phyloP scores from a whole-genome alignment of 2,888 invertebrate genomes.

The Eristalis pertinax region DNA sequence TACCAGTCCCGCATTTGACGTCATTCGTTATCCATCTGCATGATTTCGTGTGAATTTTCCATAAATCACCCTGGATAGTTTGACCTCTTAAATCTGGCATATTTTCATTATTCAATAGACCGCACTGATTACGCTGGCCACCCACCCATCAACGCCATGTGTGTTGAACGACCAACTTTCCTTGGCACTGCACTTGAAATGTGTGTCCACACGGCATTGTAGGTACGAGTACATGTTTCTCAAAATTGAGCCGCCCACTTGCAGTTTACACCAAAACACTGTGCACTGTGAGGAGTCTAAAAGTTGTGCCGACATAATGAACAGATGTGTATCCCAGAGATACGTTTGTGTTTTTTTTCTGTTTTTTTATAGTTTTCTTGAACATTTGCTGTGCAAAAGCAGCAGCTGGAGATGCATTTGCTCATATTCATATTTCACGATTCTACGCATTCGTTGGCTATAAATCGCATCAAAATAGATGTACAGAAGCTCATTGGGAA shows the following conservation, averaged over 20 bases:
- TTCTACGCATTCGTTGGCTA: background rate
- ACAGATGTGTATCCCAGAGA: background rate
- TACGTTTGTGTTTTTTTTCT: background rate
- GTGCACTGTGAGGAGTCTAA: constrained; percentile 14
- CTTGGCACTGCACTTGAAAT: constrained; percentile 57
- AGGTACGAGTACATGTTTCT: constrained; percentile 4
- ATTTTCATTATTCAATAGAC: constrained; percentile 26
- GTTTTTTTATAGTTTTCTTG: background rate
- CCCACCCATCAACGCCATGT: constrained; percentile 17
- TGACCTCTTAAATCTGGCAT: constrained; percentile 41
- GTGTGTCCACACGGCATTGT: constrained; percentile 4
- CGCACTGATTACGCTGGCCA: background rate
- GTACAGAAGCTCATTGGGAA: constrained; percentile 34
- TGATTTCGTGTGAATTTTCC: constrained; percentile 16
- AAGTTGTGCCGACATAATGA: constrained; percentile 27
- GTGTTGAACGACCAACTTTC: background rate
- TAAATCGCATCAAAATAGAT: constrained; percentile 35
- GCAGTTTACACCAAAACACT: background rate
- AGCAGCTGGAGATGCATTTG: background rate
- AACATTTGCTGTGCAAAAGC: background rate
- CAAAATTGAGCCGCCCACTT: constrained; percentile 28
- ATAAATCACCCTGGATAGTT: constrained; percentile 40
- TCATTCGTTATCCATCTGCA: constrained; percentile 29
- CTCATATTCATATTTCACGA: background rate
- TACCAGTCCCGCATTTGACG: constrained; percentile 18